A percentile compares a stretch with the other conserved stretches of the same genome.
Conservation (phyloP, 2,797 vertebrate genomes). For the Smutsia temminckii region DNA sequence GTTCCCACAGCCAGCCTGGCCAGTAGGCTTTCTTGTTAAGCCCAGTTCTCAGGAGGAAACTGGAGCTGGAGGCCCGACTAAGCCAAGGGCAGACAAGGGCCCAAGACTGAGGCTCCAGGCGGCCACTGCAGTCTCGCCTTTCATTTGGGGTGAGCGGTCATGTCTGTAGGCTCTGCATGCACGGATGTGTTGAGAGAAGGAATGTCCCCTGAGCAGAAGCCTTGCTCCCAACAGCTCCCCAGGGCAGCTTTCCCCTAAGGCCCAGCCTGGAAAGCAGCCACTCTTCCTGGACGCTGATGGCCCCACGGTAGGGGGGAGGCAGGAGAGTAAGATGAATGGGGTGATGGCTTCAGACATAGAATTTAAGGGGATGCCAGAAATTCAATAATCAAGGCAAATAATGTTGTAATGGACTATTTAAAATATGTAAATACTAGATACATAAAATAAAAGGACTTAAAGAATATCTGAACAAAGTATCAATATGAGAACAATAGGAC, state of each 20-base stretch:
- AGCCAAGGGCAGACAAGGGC: background rate
- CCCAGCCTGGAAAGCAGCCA: background rate
- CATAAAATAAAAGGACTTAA: constrained; percentile 10
- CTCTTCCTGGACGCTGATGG: background rate
- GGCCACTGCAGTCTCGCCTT: background rate
- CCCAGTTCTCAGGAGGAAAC: background rate
- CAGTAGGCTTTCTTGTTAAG: background rate
- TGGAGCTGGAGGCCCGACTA: background rate
- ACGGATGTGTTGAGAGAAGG: background rate
- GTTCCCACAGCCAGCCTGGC: background rate
- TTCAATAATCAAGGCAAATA: background rate
- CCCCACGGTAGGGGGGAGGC: rapidly evolving
- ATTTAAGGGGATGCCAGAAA: background rate
- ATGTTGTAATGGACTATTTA: background rate
- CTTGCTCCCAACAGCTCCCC: background rate
- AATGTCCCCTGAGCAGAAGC: background rate
- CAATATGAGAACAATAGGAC: background rate
- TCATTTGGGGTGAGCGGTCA: background rate
- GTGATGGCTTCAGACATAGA: background rate
- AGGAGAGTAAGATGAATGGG: background rate
- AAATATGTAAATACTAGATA: background rate
- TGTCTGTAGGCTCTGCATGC: background rate
- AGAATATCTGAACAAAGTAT: background rate
- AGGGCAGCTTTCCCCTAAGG: background rate
- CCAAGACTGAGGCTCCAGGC: background rate